phyloP scores from a whole-genome alignment of 2,888 invertebrate species.

The Leuctra nigra region DNA sequence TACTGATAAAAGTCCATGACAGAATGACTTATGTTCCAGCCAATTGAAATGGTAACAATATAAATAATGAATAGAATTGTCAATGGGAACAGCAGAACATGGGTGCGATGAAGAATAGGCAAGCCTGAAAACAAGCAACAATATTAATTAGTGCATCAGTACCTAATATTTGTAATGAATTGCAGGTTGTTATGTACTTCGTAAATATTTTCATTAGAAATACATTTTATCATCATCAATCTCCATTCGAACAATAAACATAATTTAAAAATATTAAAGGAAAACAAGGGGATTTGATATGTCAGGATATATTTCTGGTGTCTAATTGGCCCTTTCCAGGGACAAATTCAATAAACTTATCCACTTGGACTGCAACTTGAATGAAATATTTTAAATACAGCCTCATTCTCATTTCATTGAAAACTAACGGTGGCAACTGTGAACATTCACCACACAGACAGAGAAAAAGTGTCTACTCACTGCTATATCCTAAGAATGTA shows the following conservation, averaged over 20 bases:
- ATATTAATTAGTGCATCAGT: too few species aligned
- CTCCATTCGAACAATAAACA: too few species aligned
- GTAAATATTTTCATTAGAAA: too few species aligned
- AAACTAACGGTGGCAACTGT: not conserved
- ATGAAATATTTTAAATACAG: not conserved
- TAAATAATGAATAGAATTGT: constrained; percentile 71
- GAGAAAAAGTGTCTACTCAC: constrained; percentile 48
- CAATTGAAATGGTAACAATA: constrained; percentile 65
- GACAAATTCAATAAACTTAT: too few species aligned
- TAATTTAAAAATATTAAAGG: too few species aligned
- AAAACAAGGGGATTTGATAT: too few species aligned
- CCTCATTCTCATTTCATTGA: not conserved
- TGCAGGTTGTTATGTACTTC: too few species aligned
- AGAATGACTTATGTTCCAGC: constrained; percentile 77
- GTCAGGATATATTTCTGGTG: too few species aligned
- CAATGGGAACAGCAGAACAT: constrained; percentile 76
- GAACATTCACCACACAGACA: too few species aligned
- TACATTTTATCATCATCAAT: too few species aligned
- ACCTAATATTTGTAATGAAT: too few species aligned
- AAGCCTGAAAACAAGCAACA: constrained; percentile 67
- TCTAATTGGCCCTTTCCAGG: too few species aligned
- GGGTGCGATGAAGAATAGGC: constrained; percentile 77
- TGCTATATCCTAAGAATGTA: constrained; percentile 94
- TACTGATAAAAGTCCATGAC: constrained; percentile 80
- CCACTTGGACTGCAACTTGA: constrained; percentile 25